Conservation (phyloP, 2,113 vertebrate species). For the Mionectes macconnelli region DNA sequence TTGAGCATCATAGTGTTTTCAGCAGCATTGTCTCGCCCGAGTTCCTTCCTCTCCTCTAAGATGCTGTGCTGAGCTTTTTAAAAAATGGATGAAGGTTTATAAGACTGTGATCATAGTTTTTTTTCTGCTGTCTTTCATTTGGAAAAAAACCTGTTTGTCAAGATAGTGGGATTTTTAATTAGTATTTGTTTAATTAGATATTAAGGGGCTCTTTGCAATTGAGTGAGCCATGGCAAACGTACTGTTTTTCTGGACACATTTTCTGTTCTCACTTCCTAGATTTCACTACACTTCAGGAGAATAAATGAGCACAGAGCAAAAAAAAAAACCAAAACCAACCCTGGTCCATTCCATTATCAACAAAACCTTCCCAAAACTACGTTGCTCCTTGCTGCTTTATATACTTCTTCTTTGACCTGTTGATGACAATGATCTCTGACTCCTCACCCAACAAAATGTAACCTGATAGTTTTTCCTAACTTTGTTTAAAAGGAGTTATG, state of each 20-base stretch:
- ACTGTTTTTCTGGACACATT: background rate
- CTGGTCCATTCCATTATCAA: background rate
- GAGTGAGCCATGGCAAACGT: background rate
- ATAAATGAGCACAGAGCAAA: background rate
- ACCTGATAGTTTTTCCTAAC: background rate
- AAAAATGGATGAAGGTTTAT: background rate
- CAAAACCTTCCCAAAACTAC: background rate
- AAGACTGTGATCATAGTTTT: background rate
- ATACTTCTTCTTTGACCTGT: background rate
- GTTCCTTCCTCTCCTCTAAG: background rate
- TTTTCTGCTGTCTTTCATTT: background rate
- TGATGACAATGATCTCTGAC: background rate
- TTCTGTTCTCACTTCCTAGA: background rate
- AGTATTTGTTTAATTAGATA: background rate
- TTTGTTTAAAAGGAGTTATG: background rate
- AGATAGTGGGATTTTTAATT: fast-evolving
- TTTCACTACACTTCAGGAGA: background rate
- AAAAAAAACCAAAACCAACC: fast-evolving
- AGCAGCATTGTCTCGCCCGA: fast-evolving
- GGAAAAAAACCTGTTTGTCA: background rate
- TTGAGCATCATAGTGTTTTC: background rate
- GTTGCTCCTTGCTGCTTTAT: background rate
- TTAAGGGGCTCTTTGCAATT: background rate
- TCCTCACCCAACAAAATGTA: background rate
- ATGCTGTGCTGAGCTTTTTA: background rate